Conservation (phyloP, 92 coral and sea anemone genomes). For the Blastomussa wellsi region DNA sequence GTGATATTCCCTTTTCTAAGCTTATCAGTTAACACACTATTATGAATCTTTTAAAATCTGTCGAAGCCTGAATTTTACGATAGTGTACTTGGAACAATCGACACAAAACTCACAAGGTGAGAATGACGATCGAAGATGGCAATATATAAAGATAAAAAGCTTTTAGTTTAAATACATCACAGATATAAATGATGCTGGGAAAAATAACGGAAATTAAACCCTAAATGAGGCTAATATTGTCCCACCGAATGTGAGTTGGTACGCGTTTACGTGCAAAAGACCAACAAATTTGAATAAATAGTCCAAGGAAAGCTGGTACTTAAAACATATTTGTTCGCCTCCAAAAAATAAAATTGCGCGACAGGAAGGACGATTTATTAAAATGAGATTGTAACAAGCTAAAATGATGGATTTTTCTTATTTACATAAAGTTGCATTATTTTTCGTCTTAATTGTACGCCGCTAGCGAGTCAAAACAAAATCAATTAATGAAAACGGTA, state of each 20-base stretch:
- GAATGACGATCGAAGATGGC: neutral
- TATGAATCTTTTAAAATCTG: neutral
- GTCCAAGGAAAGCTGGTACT: neutral
- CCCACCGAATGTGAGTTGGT: neutral
- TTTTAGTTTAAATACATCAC: neutral
- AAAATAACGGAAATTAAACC: neutral
- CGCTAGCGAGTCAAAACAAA: neutral
- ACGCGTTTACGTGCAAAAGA: neutral
- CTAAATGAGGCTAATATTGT: neutral
- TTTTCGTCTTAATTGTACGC: neutral
- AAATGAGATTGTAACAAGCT: neutral
- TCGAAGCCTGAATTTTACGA: neutral
- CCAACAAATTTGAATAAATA: neutral
- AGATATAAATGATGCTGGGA: neutral
- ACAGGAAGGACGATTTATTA: slow-evolving; percentile 10
- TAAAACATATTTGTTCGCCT: neutral
- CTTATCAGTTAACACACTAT: neutral
- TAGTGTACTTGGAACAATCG: neutral
- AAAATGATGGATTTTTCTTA: neutral
- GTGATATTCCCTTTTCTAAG: neutral
- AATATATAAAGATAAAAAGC: neutral
- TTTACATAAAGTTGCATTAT: neutral
- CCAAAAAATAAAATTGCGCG: neutral
- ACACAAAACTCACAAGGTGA: neutral
- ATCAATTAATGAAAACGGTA: neutral